Evolutionary conservation across 2,113 vertebrate genomes (phyloP), one percentile per base, ranked within the genome.

Genomic region (Lepus timidus): DNA sequence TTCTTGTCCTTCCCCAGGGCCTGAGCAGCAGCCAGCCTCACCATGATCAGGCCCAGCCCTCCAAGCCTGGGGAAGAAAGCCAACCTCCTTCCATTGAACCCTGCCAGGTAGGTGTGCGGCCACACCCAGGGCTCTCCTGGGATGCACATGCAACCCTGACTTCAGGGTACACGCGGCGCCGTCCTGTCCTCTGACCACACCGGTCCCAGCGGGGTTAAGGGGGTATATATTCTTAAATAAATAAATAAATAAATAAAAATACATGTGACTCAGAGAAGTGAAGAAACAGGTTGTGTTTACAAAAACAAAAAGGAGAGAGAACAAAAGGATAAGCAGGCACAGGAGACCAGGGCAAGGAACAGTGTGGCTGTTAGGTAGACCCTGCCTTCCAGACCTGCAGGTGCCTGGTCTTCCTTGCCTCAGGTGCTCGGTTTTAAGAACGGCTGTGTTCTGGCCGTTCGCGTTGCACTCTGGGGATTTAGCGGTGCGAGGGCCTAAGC

Each of bases 1-100:
- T 83, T 61, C 36, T 25, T 49, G 39, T 44, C n/a, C 13, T 84
- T 71, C 81, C 11, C 22, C 85, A 93, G 92, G 85, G 85, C 62
- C 68, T 88, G 74, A 71, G 52, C 82, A 88, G 16, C 25, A 93
- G 85, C 55, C 90, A 73, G 64, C 81, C 10, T 4, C 3, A 7
- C 19, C 2, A 1, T 6, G 19, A 61, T 44, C 51, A 79, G 4
- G 76, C 51, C 0, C 44, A 89, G 17, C 61, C 70, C 55, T 4
- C 0, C 61, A 20, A 29, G 1, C 44, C 19, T 55, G 64, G 3
- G 52, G 19, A 80, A 29, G 33, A 51, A 62, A 17, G 29, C 19
- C 39, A 0, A 4, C 36, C 1, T 1, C 6, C 19, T 19, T 9
- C 61, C 67, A 2, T 7, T 4, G 3, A 93, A 33, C 20, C 19